phyloP scores from a whole-genome alignment of 2,113 vertebrate species.

The Burhinus oedicnemus region DNA sequence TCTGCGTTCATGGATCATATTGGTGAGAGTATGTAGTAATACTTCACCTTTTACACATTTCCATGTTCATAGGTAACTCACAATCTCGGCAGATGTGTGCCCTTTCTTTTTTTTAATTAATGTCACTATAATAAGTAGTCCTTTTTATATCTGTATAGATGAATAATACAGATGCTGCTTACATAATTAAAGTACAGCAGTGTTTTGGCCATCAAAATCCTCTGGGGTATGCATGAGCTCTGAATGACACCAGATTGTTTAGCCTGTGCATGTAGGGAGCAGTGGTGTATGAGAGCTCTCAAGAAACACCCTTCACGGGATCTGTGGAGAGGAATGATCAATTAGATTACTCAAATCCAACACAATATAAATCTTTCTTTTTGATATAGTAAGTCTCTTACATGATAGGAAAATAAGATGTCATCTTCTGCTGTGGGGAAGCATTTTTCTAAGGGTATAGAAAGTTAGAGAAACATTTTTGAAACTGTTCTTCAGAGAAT shows the following conservation, averaged over 20 bases:
- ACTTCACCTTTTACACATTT: background rate
- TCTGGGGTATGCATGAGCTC: background rate
- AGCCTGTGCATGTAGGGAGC: background rate
- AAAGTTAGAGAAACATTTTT: background rate
- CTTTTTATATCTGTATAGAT: background rate
- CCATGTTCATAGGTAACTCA: background rate
- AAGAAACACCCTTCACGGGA: background rate
- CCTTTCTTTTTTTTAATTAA: background rate
- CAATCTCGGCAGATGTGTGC: background rate
- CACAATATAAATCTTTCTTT: background rate
- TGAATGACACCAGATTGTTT: background rate
- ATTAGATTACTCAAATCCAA: background rate
- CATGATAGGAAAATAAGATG: background rate
- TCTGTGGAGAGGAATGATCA: background rate
- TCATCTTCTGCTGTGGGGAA: background rate
- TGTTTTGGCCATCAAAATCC: background rate
- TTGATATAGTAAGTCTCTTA: background rate
- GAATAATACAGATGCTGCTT: background rate
- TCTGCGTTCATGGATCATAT: background rate
- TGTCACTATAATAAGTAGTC: background rate
- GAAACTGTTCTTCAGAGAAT: background rate
- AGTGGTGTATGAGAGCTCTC: background rate
- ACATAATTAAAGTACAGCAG: background rate
- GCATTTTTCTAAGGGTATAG: background rate
- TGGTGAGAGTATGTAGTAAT: background rate